Percentiles rank a stretch among this genome's conserved stretches.
These are phyloP conservation scores for Alligator mississippiensis DNA, from an alignment of 2,113 vertebrate species.

Conservation along the genomic window DNA sequence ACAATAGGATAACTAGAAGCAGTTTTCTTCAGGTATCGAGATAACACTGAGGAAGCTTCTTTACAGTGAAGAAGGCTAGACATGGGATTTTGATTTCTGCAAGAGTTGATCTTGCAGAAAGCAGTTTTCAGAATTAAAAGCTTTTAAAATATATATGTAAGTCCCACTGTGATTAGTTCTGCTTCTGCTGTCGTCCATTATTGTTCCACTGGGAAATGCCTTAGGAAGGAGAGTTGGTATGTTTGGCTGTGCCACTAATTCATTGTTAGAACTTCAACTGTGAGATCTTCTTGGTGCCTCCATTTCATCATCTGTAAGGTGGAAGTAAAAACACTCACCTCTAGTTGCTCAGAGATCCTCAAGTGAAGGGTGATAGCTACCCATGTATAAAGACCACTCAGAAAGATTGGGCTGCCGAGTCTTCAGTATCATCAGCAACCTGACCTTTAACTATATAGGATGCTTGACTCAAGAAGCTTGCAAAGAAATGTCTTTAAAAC, in stretches of 20 bases:
- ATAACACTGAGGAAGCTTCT: neutral
- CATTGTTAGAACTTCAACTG: neutral
- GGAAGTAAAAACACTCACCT: neutral
- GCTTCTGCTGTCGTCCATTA: neutral
- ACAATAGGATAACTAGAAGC: neutral
- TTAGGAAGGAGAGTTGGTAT: neutral
- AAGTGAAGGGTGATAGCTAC: neutral
- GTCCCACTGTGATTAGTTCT: neutral
- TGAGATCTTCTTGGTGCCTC: neutral
- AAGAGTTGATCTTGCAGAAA: neutral
- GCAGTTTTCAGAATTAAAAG: neutral
- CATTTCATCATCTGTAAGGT: neutral
- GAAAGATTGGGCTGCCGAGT: neutral
- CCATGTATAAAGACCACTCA: neutral
- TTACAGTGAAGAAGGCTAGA: neutral
- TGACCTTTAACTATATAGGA: no score
- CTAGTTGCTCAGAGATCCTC: neutral
- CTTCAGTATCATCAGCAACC: neutral
- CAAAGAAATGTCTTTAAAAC: neutral
- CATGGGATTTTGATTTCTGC: neutral
- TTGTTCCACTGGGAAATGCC: neutral
- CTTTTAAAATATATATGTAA: neutral
- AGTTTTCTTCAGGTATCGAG: neutral
- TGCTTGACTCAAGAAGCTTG: neutral
- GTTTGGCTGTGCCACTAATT: neutral